Percentiles rank a stretch among this genome's conserved stretches.
Conservation (phyloP, 2,888 invertebrate species). For the Melinaea menophilus region DNA sequence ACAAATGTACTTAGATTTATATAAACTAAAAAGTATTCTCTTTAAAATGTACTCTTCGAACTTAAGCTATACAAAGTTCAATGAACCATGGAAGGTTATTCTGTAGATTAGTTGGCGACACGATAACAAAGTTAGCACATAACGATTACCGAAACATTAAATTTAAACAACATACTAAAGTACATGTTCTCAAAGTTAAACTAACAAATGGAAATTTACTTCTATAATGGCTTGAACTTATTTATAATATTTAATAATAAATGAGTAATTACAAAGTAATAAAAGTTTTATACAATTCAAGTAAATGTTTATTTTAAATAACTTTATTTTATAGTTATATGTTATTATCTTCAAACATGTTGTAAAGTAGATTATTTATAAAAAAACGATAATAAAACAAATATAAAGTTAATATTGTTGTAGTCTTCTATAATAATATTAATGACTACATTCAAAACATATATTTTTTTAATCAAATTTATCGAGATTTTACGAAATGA, state of each 20-base stretch:
- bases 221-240: slow-evolving; percentile 4
- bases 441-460: no score
- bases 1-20: slow-evolving; percentile 6
- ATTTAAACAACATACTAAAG: slow-evolving; percentile 17
- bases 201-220: slow-evolving; percentile 6
- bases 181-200: neutral
- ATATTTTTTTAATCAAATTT: no score
- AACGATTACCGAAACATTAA: slow-evolving; percentile 22
- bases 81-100: slow-evolving; percentile 26
- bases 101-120: slow-evolving; percentile 26
- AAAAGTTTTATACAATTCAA: neutral
- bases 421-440: no score
- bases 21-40: slow-evolving; percentile 8
- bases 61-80: slow-evolving; percentile 25
- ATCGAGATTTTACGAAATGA: no score
- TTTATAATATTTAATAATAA: no score
- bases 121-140: slow-evolving; percentile 33
- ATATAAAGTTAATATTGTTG: no score
- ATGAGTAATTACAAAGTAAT: no score
- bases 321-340: slow-evolving; percentile 16
- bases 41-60: slow-evolving; percentile 16
- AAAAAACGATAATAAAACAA: no score
- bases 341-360: no score
- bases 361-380: no score
- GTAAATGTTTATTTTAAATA: slow-evolving; percentile 23